Evolutionary conservation across 2,113 vertebrate genomes (phyloP).

Genomic region (Charadrius vociferus): DNA sequence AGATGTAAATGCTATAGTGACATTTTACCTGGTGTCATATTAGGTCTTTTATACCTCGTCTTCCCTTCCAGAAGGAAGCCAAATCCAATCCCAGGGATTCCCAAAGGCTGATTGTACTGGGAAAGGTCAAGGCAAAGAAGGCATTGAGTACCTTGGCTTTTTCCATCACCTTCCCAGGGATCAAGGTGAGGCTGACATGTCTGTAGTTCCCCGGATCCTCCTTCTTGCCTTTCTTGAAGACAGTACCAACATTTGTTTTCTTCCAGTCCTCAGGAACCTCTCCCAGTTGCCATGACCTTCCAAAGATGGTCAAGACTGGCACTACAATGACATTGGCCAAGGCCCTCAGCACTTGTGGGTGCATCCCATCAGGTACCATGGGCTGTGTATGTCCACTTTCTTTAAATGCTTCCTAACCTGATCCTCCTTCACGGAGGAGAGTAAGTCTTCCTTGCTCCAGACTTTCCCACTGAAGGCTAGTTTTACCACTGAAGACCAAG

Average conservation of each 20-base stretch:
- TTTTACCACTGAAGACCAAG: not conserved
- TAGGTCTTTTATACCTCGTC: not conserved
- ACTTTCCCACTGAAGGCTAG: not conserved
- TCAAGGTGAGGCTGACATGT: fast-evolving
- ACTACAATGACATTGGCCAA: not conserved
- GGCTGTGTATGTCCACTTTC: not conserved
- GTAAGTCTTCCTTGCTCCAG: not conserved
- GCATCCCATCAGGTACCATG: not conserved
- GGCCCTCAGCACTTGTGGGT: not conserved
- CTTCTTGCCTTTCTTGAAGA: not conserved
- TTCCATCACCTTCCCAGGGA: not conserved
- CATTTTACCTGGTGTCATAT: not conserved
- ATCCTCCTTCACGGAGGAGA: not conserved
- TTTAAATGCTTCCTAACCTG: not conserved
- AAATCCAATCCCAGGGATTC: not conserved
- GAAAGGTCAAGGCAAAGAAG: not conserved
- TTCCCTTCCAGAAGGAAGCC: not conserved
- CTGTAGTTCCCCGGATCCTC: not conserved
- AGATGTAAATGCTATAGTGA: not conserved
- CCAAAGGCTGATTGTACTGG: not conserved
- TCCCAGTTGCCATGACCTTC: fast-evolving
- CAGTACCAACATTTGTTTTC: not conserved
- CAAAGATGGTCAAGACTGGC: not conserved
- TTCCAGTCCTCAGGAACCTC: not conserved
- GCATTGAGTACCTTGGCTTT: not conserved